Conservation (phyloP, 2,113 vertebrate genomes). For the Mellivora capensis region DNA sequence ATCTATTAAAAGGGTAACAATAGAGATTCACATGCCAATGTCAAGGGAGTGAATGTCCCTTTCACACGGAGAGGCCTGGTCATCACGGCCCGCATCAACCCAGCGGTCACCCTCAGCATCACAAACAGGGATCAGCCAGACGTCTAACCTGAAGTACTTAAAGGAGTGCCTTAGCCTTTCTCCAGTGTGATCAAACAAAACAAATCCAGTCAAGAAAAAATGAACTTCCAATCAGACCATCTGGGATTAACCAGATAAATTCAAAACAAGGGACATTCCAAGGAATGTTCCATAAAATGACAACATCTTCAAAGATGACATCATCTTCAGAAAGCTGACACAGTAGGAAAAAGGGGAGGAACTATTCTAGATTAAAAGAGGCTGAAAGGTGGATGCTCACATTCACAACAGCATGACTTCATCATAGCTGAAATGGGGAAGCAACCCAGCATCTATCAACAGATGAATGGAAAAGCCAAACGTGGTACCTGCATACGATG, state of each 20-base stretch:
- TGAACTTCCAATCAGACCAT: neutral
- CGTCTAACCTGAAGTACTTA: neutral
- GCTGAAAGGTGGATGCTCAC: neutral
- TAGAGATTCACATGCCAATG: neutral
- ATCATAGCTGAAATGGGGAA: neutral
- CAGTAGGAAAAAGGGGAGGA: neutral
- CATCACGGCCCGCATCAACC: neutral
- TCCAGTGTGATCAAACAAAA: neutral
- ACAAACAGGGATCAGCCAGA: neutral
- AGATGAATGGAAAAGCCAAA: neutral
- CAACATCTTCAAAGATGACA: neutral
- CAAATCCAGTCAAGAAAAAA: neutral
- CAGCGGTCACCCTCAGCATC: neutral
- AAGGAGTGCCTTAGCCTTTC: neutral
- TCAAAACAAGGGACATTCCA: neutral
- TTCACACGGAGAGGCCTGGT: neutral
- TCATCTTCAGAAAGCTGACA: neutral
- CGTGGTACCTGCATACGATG: no score
- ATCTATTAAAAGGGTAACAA: neutral
- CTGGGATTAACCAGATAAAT: neutral
- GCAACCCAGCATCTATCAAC: neutral
- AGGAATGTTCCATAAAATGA: neutral
- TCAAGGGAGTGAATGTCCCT: neutral
- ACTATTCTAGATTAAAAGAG: neutral
- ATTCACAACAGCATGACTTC: neutral